Evolutionary conservation across 2,113 vertebrate species (phyloP).

Genomic region (Syngnathus scovelli): DNA sequence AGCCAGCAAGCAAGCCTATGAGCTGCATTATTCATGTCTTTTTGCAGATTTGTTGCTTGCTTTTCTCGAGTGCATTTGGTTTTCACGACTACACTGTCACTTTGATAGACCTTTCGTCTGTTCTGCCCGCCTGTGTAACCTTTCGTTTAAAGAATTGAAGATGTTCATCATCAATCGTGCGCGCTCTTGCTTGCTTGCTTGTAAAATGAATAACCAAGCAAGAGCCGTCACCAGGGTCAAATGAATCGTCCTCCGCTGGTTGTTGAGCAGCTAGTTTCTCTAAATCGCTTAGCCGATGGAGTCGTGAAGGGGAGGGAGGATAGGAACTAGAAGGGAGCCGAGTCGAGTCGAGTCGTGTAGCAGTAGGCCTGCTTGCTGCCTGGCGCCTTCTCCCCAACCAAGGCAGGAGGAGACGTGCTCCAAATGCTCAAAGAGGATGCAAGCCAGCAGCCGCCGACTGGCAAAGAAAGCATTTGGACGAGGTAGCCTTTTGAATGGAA

Average conservation of each 20-base stretch:
- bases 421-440: slow-evolving; percentile 39
- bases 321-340: slow-evolving; percentile 4
- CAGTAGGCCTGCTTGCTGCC: slow-evolving; percentile 5
- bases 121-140: not conserved
- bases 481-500: slow-evolving; percentile 14
- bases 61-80: not conserved
- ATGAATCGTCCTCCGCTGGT: slow-evolving; percentile 9
- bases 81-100: not conserved
- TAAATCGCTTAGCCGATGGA: slow-evolving; percentile 20
- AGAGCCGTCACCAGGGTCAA: slow-evolving; percentile 10
- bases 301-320: slow-evolving; percentile 34
- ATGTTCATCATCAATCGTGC: slow-evolving; percentile 13
- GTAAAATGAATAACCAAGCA: not conserved
- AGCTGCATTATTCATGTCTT: slow-evolving; percentile 66
- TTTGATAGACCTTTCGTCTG: not conserved
- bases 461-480: slow-evolving; percentile 10
- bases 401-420: slow-evolving; percentile 35
- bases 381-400: slow-evolving; percentile 14
- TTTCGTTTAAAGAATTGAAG: not conserved
- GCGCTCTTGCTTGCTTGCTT: slow-evolving; percentile 6
- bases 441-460: slow-evolving; percentile 28
- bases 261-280: slow-evolving; percentile 7
- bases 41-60: slow-evolving; percentile 37
- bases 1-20: slow-evolving; percentile 7
- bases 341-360: not conserved